Percentiles rank a stretch among this genome's conserved stretches.
Conservation (phyloP, 2,113 vertebrate species). For the Scopus umbretta region DNA sequence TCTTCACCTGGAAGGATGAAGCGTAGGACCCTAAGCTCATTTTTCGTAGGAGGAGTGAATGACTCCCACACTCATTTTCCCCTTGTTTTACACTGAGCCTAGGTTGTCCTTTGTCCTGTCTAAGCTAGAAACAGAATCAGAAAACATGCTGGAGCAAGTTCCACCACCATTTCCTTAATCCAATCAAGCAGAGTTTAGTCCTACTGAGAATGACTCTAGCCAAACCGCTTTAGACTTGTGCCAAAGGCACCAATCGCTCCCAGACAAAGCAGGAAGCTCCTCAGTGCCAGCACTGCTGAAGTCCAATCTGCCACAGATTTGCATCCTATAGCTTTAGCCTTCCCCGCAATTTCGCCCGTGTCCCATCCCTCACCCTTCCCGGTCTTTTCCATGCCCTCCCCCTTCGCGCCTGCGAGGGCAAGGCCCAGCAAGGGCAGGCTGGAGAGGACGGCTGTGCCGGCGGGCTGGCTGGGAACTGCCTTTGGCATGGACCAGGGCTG, state of each 20-base stretch:
- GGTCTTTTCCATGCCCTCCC: not conserved
- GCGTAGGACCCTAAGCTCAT: not conserved
- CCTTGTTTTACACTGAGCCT: not conserved
- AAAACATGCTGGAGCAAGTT: not conserved
- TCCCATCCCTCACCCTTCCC: not conserved
- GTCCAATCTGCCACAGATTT: not conserved
- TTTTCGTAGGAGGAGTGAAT: not conserved
- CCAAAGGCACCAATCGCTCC: accelerated
- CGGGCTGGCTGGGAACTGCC: not conserved
- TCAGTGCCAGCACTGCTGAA: not conserved
- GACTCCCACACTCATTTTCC: not conserved
- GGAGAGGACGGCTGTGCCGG: not conserved
- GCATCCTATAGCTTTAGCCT: not conserved
- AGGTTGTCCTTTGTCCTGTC: not conserved
- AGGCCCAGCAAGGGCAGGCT: not conserved
- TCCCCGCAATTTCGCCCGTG: accelerated
- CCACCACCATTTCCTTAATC: not conserved
- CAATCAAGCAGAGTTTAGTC: not conserved
- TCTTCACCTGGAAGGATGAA: not conserved
- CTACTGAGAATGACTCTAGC: not conserved
- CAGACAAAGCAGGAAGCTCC: not conserved
- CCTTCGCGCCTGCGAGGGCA: not conserved
- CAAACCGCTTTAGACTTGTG: not conserved
- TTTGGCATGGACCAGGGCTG: accelerated
- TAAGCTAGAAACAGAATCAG: not conserved